A percentile compares a stretch with the other conserved stretches of the same genome.
Evolutionary conservation across 2,888 invertebrate genomes (phyloP).

Genomic region (Ischnura elegans): DNA sequence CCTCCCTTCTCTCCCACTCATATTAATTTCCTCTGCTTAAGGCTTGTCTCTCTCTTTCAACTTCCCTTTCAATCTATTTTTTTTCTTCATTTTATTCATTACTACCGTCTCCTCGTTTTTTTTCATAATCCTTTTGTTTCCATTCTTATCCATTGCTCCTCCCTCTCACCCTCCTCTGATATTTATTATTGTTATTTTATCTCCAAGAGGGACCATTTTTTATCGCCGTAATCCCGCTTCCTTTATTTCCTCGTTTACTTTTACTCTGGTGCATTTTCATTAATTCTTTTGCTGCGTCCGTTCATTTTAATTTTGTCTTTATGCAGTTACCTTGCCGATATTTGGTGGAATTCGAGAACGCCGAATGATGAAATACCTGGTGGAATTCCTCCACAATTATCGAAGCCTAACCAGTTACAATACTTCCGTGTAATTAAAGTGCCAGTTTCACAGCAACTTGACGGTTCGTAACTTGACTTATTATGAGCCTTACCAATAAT

Average conservation of each 20-base stretch:
- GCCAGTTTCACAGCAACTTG: no score
- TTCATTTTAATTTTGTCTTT: no score
- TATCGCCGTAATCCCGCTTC: not conserved
- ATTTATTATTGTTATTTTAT: no score
- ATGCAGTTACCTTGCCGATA: no score
- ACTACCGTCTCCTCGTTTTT: not conserved
- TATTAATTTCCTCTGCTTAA: not conserved
- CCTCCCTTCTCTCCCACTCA: conserved; percentile 1
- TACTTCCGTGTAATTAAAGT: no score
- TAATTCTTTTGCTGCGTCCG: not conserved
- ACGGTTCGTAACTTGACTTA: no score
- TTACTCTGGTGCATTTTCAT: not conserved
- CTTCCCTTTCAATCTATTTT: not conserved
- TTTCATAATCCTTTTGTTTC: not conserved
- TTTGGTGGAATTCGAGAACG: no score
- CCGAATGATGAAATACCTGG: no score
- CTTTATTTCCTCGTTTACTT: not conserved
- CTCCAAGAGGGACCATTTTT: conserved; percentile 6
- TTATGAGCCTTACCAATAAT: no score
- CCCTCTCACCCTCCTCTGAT: not conserved
- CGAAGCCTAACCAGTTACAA: no score
- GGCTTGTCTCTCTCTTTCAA: not conserved
- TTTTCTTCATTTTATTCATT: not conserved
- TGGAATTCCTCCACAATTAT: no score
- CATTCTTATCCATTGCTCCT: not conserved